Percentiles rank a stretch among this genome's conserved stretches.
Conservation (phyloP, 2,888 invertebrate genomes). For the Galeopsomyia nigrocyanea region DNA sequence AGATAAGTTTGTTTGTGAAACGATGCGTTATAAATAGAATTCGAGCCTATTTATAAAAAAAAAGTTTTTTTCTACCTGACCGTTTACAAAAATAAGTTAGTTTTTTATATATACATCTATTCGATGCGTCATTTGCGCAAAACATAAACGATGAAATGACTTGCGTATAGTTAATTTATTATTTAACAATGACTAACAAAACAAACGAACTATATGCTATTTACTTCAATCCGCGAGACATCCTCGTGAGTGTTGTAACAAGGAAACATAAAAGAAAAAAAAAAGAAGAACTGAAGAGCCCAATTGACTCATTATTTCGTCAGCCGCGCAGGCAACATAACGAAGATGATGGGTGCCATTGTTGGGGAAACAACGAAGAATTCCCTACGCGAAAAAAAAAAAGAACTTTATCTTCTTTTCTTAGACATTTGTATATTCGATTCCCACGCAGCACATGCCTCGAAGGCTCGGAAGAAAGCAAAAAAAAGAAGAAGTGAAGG, state of each 20-base stretch:
- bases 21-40: too few species aligned
- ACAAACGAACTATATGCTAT: too few species aligned
- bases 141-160: too few species aligned
- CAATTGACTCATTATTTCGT: constrained; percentile 30
- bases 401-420: neutral
- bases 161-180: too few species aligned
- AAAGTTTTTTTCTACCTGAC: too few species aligned
- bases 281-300: constrained; percentile 11
- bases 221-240: neutral
- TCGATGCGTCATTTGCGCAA: too few species aligned
- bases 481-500: neutral
- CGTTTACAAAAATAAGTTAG: too few species aligned
- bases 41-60: too few species aligned
- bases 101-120: too few species aligned
- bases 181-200: too few species aligned
- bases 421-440: constrained; percentile 19
- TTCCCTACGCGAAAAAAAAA: neutral
- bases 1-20: too few species aligned
- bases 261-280: constrained; percentile 11
- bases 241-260: neutral
- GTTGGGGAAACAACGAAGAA: constrained; percentile 17
- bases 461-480: constrained; percentile 3
- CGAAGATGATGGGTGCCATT: constrained; percentile 17
- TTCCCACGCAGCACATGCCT: constrained; percentile 25
- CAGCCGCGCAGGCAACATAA: constrained; percentile 14